Percentiles rank a stretch among this genome's conserved stretches.
Evolutionary conservation across 2,113 vertebrate genomes (phyloP).

Genomic region (Myiopsitta monachus): DNA sequence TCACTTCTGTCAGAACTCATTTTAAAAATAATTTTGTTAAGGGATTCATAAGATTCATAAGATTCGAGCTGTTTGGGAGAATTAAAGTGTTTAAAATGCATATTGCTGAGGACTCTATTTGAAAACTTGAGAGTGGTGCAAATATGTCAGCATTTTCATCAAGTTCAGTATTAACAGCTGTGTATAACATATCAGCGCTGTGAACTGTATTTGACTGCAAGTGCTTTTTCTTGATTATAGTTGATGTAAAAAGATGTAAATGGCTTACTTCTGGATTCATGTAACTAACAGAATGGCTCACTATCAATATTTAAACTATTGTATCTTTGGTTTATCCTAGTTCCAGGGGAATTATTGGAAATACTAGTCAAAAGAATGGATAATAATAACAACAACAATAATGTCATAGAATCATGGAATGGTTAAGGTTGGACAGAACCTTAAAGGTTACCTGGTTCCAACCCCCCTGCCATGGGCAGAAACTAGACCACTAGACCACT

Average conservation of each 20-base stretch:
- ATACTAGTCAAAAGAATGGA: background rate
- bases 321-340: background rate
- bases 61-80: background rate
- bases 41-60: background rate
- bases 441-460: background rate
- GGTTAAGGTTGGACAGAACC: background rate
- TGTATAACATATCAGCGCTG: background rate
- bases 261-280: background rate
- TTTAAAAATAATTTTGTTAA: background rate
- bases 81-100: background rate
- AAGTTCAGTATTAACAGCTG: background rate
- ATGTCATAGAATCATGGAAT: background rate
- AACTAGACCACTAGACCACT: background rate
- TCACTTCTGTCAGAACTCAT: background rate
- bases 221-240: background rate
- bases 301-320: background rate
- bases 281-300: background rate
- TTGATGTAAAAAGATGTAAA: background rate
- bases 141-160: background rate
- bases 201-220: background rate
- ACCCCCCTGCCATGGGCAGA: background rate
- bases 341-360: background rate
- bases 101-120: background rate
- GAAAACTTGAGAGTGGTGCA: background rate
- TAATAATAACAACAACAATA: background rate